phyloP scores from a whole-genome alignment of 2,888 invertebrate species.

The Nemotelus pantherinus region DNA sequence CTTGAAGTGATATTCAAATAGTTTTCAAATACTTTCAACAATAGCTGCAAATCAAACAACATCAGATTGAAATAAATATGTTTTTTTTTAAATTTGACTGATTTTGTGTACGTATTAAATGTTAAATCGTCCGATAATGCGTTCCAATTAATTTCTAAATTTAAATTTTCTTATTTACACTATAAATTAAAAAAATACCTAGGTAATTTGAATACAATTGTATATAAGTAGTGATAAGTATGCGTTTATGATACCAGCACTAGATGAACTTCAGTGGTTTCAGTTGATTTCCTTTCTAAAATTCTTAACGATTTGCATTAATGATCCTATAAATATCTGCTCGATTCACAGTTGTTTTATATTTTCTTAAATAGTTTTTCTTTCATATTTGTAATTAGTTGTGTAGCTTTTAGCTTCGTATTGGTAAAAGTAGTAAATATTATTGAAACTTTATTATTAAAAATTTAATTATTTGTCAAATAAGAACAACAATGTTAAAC shows the following conservation, averaged over 20 bases:
- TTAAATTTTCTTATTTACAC: conserved; percentile 32
- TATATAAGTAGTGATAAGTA: conserved; percentile 28
- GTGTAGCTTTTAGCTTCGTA: background rate
- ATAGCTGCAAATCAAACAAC: conserved; percentile 7
- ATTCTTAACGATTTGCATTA: conserved; percentile 31
- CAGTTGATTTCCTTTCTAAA: conserved; percentile 13
- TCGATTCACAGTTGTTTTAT: background rate
- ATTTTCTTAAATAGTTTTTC: background rate
- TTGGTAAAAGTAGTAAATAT: background rate
- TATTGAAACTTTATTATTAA: too few relatives aligned
- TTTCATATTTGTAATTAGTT: background rate
- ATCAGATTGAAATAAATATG: background rate
- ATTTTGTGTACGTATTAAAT: too few relatives aligned
- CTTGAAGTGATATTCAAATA: too few relatives aligned
- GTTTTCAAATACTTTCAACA: background rate
- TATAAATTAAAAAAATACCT: conserved; percentile 41
- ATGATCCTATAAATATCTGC: background rate
- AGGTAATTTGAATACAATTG: conserved; percentile 29
- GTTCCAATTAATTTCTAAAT: background rate
- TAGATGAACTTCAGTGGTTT: conserved; percentile 22
- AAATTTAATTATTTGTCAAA: background rate
- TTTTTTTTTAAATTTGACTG: background rate
- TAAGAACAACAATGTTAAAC: background rate
- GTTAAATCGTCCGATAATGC: too few relatives aligned
- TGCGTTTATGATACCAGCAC: conserved; percentile 32